phyloP scores from a whole-genome alignment of 2,797 vertebrate genomes.

The Neoniphon sammara region DNA sequence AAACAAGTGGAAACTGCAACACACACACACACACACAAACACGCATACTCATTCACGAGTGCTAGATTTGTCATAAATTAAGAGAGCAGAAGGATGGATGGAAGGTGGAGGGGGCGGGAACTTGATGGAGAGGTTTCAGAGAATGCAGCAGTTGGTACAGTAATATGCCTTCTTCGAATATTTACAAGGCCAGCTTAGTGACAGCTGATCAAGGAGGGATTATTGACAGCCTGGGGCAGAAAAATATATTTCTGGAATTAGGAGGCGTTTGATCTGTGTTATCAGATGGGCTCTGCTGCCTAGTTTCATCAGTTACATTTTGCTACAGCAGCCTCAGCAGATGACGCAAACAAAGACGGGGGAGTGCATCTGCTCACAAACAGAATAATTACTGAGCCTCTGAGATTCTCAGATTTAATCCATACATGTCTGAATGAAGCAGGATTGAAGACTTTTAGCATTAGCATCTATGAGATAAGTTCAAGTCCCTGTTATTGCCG shows the following conservation, averaged over 20 bases:
- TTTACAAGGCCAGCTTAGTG: slow-evolving; percentile 32
- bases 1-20: not conserved
- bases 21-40: not conserved
- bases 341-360: slow-evolving; percentile 38
- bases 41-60: slow-evolving; percentile 22
- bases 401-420: not conserved
- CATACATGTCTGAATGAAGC: slow-evolving; percentile 7
- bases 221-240: slow-evolving; percentile 44
- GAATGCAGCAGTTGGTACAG: slow-evolving; percentile 8
- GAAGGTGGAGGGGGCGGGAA: slow-evolving; percentile 13
- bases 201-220: slow-evolving; percentile 59
- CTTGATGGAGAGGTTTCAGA: slow-evolving; percentile 13
- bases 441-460: not conserved
- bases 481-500: too few relatives aligned
- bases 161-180: slow-evolving; percentile 23
- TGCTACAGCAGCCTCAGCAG: not conserved
- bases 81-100: slow-evolving; percentile 11
- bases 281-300: slow-evolving; percentile 49
- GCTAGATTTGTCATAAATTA: slow-evolving; percentile 18
- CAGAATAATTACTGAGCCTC: not conserved
- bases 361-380: slow-evolving; percentile 30
- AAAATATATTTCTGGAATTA: slow-evolving; percentile 60
- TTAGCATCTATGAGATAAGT: too few relatives aligned
- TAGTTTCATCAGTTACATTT: not conserved
- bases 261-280: slow-evolving; percentile 49